phyloP scores from a whole-genome alignment of 2,113 vertebrate species.

The Ranitomeya imitator region DNA sequence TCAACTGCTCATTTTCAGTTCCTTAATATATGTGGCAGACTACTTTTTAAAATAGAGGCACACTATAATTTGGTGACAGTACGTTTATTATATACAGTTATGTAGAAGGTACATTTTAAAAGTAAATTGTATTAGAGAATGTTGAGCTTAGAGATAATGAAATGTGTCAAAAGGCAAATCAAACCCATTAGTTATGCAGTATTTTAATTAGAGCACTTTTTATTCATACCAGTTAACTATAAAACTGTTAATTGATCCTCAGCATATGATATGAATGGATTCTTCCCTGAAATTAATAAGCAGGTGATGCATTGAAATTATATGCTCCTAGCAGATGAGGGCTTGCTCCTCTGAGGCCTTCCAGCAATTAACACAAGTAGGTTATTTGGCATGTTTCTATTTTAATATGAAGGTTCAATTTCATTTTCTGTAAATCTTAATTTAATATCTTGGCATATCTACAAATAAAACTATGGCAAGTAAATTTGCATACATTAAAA shows the following conservation, averaged over 20 bases:
- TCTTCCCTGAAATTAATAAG: conserved; percentile 42
- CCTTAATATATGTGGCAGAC: neutral
- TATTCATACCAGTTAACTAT: neutral
- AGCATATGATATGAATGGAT: conserved; percentile 19
- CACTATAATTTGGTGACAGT: neutral
- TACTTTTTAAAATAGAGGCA: neutral
- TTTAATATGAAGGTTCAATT: conserved; percentile 21
- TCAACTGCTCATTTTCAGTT: too few species aligned
- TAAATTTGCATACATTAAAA: conserved; percentile 38
- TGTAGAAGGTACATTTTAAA: neutral
- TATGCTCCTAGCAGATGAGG: conserved; percentile 25
- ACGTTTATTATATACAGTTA: neutral
- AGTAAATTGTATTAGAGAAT: neutral
- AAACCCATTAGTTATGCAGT: neutral
- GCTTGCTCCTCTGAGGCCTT: conserved; percentile 23
- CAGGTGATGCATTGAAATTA: conserved; percentile 32
- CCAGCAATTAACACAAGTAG: conserved; percentile 36
- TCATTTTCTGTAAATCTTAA: conserved; percentile 30
- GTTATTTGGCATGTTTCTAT: conserved; percentile 12
- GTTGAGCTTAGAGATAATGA: neutral
- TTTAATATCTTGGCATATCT: conserved; percentile 27
- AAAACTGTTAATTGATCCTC: conserved; percentile 42
- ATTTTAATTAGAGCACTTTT: conserved; percentile 25
- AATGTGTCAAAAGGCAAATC: neutral
- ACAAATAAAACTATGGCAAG: conserved; percentile 10